Percentiles rank a stretch among this genome's conserved stretches.
Evolutionary conservation across 2,113 vertebrate species (phyloP).

Genomic region (chimpanzee (Pan troglodytes)): NHGRI_mPanTro3-v2.1_pri NC_072419.2:29249001-29249500

Average conservation of each 20-base stretch:
- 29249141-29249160: background rate
- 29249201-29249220: background rate
- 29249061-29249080: background rate
- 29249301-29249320: background rate
- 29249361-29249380: too few relatives aligned
- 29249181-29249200: rapidly evolving
- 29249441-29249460: too few relatives aligned
- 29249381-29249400: too few relatives aligned
- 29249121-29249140: too few relatives aligned
- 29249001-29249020: background rate
- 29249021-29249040: background rate
- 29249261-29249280: background rate
- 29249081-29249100: background rate
- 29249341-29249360: too few relatives aligned
- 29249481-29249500: too few relatives aligned
- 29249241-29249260: background rate
- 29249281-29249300: background rate
- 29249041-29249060: background rate
- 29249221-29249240: background rate
- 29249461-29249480: too few relatives aligned
- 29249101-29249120: background rate
- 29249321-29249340: too few relatives aligned
- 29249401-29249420: too few relatives aligned
- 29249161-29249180: background rate
- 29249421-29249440: too few relatives aligned